These are phyloP conservation scores for Serranus cabrilla DNA, from an alignment of 2,797 vertebrate species.

Conservation along the genomic window DNA sequence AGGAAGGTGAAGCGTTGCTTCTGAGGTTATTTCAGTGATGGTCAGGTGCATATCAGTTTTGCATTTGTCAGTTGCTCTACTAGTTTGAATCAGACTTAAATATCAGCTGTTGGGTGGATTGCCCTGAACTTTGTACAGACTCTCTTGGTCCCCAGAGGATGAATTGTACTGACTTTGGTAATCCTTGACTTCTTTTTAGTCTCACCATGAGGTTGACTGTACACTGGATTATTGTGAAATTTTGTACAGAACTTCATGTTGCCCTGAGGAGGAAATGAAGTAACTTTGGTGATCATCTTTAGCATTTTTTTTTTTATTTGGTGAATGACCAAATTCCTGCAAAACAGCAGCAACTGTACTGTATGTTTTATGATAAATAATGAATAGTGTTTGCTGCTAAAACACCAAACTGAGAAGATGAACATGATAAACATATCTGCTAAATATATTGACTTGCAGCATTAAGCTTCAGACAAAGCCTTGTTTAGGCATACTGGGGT, in stretches of 20 bases:
- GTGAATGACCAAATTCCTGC: not conserved
- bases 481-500: no score
- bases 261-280: no score
- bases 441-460: no score
- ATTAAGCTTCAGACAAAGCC: no score
- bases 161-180: not conserved
- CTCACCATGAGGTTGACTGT: not conserved
- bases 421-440: no score
- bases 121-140: not conserved
- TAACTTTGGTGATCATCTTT: no score
- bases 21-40: not conserved
- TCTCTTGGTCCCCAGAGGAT: not conserved
- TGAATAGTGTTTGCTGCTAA: no score
- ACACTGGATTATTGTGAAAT: not conserved
- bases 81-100: no score
- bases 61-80: not conserved
- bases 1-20: slow-evolving; percentile 10
- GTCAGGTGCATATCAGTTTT: not conserved
- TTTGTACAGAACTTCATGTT: not conserved
- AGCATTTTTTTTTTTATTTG: no score
- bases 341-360: not conserved
- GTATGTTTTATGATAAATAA: not conserved
- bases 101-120: not conserved
- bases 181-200: not conserved
- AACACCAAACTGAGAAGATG: no score